A percentile compares a stretch with the other conserved stretches of the same genome.
These are phyloP conservation scores for Rhinella marina DNA, from an alignment of 2,797 vertebrate species.

Conservation along the genomic window DNA sequence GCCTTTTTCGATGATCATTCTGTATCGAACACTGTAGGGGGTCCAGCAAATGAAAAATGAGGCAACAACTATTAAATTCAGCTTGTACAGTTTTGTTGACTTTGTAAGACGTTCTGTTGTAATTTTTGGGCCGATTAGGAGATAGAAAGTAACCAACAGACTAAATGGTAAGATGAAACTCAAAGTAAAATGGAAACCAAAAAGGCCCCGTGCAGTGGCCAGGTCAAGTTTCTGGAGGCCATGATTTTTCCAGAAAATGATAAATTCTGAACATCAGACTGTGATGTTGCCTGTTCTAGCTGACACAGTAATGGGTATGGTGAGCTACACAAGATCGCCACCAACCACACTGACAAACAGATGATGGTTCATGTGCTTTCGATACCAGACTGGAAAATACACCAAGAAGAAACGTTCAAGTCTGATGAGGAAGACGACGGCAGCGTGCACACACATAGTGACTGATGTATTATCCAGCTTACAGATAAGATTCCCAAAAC, in stretches of 20 bases:
- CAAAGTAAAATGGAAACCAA: neutral
- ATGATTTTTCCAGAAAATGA: too few species aligned
- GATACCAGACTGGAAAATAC: neutral
- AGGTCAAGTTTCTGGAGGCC: neutral
- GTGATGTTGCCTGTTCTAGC: neutral
- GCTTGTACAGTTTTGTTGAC: slow-evolving; percentile 22
- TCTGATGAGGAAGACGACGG: slow-evolving; percentile 68
- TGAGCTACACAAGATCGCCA: slow-evolving; percentile 45
- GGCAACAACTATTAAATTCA: neutral
- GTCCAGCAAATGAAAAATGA: slow-evolving; percentile 54
- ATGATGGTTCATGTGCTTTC: slow-evolving; percentile 37
- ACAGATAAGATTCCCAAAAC: slow-evolving; percentile 64
- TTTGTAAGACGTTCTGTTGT: neutral
- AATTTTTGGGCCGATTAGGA: slow-evolving; percentile 17
- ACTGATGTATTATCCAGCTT: slow-evolving; percentile 60
- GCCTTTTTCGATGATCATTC: neutral
- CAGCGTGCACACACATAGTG: slow-evolving; percentile 55
- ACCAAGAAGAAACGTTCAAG: slow-evolving; percentile 63
- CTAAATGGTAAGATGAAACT: slow-evolving; percentile 9
- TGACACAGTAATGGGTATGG: neutral
- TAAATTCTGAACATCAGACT: neutral
- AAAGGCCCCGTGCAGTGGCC: neutral
- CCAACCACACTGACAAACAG: slow-evolving; percentile 58
- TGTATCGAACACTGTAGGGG: slow-evolving; percentile 36
- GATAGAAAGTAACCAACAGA: slow-evolving; percentile 31